Evolutionary conservation across 2,888 invertebrate species (phyloP), one percentile per base, ranked within the genome.

Genomic region (Formica aserva): DNA sequence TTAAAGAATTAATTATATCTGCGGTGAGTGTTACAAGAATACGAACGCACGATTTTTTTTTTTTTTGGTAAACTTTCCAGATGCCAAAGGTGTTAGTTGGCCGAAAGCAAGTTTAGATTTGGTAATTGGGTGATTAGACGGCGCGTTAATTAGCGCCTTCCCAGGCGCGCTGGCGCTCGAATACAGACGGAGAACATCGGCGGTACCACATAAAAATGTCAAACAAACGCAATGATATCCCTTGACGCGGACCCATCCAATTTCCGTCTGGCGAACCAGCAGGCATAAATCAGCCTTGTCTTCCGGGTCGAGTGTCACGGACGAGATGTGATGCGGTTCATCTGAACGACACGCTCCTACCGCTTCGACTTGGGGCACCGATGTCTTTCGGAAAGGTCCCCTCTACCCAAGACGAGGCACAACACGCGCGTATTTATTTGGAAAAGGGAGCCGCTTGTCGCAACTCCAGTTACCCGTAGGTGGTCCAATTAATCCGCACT

Each of bases 351-450:
- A 62, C 60, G 55, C 60, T 84, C 57, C 74, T 57, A n/a, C 82
- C 66, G 63, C 55, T 63, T 62, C 29, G 52, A n/a, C 71, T 74
- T 45, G 62, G 55, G 62, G n/a, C 52, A 76, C 66, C 72, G 62
- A 60, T 32, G 80, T 81, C 84, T 82, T 87, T 83, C 74, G 69
- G 26, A 41, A 62, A 69, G 26, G 26, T 66, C 38, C 60, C n/a
- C 77, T 62, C 52, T 65, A n/a, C 75, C 60, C 45, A 41, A 76
- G 62, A 78, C 60, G 69, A 41, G 63, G 57, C 29, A 52, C 29
- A 75, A 76, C 69, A 67, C 81, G 81, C 83, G 88, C 88, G 89
- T 91, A 87, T 91, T 91, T 90, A 85, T 87, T 88, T 86, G 89
- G 87, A 86, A 85, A 89, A 86, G 83, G 81, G 87, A 91, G 80